Evolutionary conservation across 2,113 vertebrate species (phyloP).

Genomic region (Heliornis fulica): DNA sequence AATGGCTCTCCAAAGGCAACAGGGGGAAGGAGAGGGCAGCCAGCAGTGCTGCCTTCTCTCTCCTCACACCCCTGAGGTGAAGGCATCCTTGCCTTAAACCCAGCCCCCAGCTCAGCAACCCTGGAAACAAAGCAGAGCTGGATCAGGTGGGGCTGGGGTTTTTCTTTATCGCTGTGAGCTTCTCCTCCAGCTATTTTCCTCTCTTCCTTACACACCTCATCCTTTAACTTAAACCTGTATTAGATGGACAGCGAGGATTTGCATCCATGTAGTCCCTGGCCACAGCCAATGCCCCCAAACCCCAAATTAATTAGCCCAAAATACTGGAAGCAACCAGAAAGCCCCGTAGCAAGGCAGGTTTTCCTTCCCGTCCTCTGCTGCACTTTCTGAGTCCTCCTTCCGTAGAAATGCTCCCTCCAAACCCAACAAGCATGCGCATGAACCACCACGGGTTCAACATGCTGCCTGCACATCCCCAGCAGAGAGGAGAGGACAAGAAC

Average conservation of each 20-base stretch:
- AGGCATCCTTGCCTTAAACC: background rate
- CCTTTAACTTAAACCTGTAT: background rate
- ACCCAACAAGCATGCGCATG: fast-evolving
- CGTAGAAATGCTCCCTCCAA: background rate
- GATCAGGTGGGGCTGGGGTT: background rate
- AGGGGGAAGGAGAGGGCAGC: background rate
- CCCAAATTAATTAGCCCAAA: background rate
- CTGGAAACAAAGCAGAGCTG: background rate
- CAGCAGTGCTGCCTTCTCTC: background rate
- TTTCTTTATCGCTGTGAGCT: background rate
- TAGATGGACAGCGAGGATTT: fast-evolving
- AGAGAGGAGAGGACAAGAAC: background rate
- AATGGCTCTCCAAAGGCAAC: fast-evolving
- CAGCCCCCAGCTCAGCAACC: background rate
- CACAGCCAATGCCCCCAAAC: background rate
- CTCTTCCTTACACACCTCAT: background rate
- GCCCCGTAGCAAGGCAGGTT: background rate
- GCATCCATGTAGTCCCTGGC: too few relatives aligned
- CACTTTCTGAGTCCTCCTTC: background rate
- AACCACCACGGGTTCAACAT: fast-evolving
- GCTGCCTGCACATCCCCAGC: background rate
- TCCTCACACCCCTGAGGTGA: fast-evolving
- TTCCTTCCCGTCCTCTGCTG: background rate
- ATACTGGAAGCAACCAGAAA: background rate
- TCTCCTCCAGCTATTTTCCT: background rate